phyloP scores from a whole-genome alignment of 2,888 invertebrate genomes.

The Chelonus formosanus region DNA sequence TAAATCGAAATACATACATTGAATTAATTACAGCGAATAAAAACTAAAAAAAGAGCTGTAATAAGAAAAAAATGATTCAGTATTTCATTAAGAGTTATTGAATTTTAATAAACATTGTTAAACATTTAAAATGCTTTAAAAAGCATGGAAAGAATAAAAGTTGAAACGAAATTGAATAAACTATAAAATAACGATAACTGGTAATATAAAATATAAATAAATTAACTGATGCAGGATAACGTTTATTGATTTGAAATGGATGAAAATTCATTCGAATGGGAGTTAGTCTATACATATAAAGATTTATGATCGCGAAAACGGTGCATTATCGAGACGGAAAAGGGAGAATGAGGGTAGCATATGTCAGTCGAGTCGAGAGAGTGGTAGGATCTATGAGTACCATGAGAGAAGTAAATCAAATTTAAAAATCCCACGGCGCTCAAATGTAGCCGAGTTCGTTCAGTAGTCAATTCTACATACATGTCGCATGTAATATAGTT shows the following conservation, averaged over 20 bases:
- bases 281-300: slow-evolving; percentile 31
- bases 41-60: too few relatives aligned
- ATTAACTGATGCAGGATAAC: slow-evolving; percentile 20
- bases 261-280: slow-evolving; percentile 27
- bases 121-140: too few relatives aligned
- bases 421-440: slow-evolving; percentile 56
- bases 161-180: too few relatives aligned
- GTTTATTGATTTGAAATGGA: slow-evolving; percentile 32
- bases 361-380: slow-evolving; percentile 21
- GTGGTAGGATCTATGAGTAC: slow-evolving; percentile 55
- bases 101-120: too few relatives aligned
- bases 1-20: too few relatives aligned
- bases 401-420: slow-evolving; percentile 63
- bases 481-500: not conserved
- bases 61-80: too few relatives aligned
- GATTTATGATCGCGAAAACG: slow-evolving; percentile 37
- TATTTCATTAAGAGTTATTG: too few relatives aligned
- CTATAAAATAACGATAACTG: too few relatives aligned
- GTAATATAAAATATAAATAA: slow-evolving; percentile 13
- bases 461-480: slow-evolving; percentile 35
- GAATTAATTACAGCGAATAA: too few relatives aligned
- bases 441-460: slow-evolving; percentile 34
- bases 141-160: too few relatives aligned
- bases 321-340: slow-evolving; percentile 33
- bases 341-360: slow-evolving; percentile 17